Evolutionary conservation across 92 coral and sea anemone species (phyloP).

Genomic region (Umimayanthus chanpuru): DNA sequence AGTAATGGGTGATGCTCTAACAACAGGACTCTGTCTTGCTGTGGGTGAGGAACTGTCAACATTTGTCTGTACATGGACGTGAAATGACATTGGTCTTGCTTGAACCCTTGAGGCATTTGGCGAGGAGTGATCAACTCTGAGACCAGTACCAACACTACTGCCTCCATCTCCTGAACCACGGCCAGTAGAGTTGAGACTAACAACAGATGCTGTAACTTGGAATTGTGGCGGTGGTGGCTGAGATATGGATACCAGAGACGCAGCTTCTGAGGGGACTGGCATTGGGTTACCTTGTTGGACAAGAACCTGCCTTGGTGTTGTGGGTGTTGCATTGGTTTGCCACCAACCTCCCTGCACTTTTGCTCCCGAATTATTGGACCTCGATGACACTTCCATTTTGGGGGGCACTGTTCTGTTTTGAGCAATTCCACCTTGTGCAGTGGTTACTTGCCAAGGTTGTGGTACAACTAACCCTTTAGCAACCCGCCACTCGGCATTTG

Average conservation of each 20-base stretch:
- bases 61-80: constrained; percentile 80
- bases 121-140: constrained; percentile 21
- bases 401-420: neutral
- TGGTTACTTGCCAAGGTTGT: constrained; percentile 57
- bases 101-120: constrained; percentile 52
- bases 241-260: constrained; percentile 28
- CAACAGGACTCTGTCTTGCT: constrained; percentile 41
- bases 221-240: constrained; percentile 89
- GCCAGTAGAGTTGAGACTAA: constrained; percentile 57
- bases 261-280: constrained; percentile 39
- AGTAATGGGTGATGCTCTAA: constrained; percentile 50
- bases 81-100: constrained; percentile 84
- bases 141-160: constrained; percentile 19
- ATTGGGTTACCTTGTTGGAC: constrained; percentile 44
- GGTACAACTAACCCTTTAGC: constrained; percentile 53
- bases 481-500: constrained; percentile 77
- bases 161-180: constrained; percentile 49
- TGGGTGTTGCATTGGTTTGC: constrained; percentile 49
- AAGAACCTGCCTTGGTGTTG: constrained; percentile 49
- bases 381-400: neutral
- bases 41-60: constrained; percentile 53
- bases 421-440: constrained; percentile 49
- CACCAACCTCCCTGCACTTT: constrained; percentile 77
- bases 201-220: constrained; percentile 90
- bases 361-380: constrained; percentile 42